These are phyloP conservation scores for Pitangus sulphuratus DNA, from an alignment of 2,797 vertebrate genomes.

Conservation along the genomic window DNA sequence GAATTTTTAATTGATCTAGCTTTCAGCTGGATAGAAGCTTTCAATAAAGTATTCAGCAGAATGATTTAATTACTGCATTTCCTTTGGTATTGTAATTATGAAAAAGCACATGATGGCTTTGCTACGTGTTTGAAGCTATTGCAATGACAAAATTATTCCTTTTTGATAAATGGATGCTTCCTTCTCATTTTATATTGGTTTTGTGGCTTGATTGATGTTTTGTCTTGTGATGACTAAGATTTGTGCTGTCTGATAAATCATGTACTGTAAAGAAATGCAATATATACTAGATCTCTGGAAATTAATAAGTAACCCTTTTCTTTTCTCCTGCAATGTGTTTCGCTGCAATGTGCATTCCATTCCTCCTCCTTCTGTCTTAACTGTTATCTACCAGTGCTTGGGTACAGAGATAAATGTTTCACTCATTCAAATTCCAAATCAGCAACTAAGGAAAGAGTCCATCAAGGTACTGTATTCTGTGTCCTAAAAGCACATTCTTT, in stretches of 20 bases:
- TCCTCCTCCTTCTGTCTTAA: constrained; percentile 79
- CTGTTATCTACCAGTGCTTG: constrained; percentile 89
- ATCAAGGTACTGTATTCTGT: constrained; percentile 90
- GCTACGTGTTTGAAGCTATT: constrained; percentile 56
- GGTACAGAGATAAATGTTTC: constrained; percentile 96
- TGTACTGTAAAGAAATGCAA: constrained; percentile 57
- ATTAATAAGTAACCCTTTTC: constrained; percentile 75
- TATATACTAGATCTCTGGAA: constrained; percentile 60
- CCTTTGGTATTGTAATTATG: constrained; percentile 62
- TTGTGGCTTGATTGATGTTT: constrained; percentile 57
- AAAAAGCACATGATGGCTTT: constrained; percentile 5
- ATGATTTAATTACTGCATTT: neutral
- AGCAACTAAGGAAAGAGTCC: constrained; percentile 88
- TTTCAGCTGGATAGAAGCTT: constrained; percentile 1
- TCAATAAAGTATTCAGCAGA: neutral
- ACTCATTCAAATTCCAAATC: constrained; percentile 93
- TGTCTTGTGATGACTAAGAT: constrained; percentile 59
- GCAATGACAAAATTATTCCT: constrained; percentile 28
- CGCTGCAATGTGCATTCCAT: constrained; percentile 75
- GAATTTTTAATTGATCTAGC: neutral
- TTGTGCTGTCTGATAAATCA: constrained; percentile 58
- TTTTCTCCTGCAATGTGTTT: constrained; percentile 74
- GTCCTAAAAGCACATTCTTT: constrained; percentile 55
- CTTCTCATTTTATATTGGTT: constrained; percentile 59
- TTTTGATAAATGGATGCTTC: constrained; percentile 54